Evolutionary conservation across 2,113 vertebrate genomes (phyloP).

Genomic region (Pluvialis apricaria): DNA sequence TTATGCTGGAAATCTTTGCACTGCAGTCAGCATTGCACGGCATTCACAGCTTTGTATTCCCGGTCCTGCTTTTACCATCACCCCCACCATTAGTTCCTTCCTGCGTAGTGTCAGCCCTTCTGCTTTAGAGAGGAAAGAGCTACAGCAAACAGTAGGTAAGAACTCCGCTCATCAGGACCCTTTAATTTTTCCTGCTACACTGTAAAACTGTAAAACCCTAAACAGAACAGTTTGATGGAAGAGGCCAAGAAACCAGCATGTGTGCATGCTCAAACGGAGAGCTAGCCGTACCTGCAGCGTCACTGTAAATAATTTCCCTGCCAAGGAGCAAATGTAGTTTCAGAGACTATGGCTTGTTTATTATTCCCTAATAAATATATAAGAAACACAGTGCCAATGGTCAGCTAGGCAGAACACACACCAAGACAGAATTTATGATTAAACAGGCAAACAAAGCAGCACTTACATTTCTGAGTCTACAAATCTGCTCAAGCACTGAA

Average conservation of each 20-base stretch:
- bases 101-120: not conserved
- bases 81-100: not conserved
- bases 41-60: not conserved
- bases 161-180: not conserved
- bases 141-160: not conserved
- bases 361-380: not conserved
- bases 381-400: not conserved
- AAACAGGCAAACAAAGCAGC: not conserved
- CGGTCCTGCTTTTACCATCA: not conserved
- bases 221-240: not conserved
- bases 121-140: not conserved
- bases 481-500: not conserved
- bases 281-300: not conserved
- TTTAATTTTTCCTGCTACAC: not conserved
- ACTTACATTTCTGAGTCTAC: not conserved
- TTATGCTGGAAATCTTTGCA: not conserved
- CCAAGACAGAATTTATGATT: not conserved
- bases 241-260: not conserved
- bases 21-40: not conserved
- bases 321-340: not conserved
- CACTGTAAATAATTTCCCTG: not conserved
- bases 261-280: not conserved
- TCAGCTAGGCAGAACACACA: not conserved
- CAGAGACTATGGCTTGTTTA: not conserved
- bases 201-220: not conserved